These are phyloP conservation scores for Escarpia spicata DNA, from an alignment of 2,888 invertebrate species.

Conservation along the genomic window DNA sequence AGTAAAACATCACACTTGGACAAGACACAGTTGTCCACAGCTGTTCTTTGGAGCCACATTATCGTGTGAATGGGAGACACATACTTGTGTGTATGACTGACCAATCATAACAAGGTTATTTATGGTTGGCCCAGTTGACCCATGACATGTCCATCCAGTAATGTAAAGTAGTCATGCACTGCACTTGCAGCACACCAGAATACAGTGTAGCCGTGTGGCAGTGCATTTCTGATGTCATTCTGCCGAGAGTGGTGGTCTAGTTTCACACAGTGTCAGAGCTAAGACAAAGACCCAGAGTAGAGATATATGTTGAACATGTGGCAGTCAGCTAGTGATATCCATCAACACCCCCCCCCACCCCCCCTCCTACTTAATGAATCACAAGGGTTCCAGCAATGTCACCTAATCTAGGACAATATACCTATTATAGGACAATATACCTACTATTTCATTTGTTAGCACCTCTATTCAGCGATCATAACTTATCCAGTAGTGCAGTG, in stretches of 20 bases:
- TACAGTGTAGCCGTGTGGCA: background rate
- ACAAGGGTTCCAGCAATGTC: background rate
- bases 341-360: background rate
- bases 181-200: background rate
- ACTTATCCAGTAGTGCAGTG: background rate
- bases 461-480: background rate
- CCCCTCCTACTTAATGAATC: background rate
- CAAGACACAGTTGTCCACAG: no score
- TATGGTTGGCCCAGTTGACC: no score
- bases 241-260: background rate
- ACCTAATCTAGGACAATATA: slow-evolving; percentile 12
- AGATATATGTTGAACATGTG: background rate
- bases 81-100: no score
- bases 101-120: no score
- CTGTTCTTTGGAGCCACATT: no score
- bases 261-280: background rate
- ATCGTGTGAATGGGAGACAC: no score
- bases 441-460: background rate
- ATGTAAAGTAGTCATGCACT: background rate
- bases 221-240: background rate
- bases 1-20: no score
- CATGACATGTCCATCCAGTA: no score
- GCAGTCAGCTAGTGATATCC: background rate
- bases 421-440: background rate
- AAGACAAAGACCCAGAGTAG: background rate